A percentile compares a stretch with the other conserved stretches of the same genome.
Conservation (phyloP, 2,888 invertebrate genomes). For the Drosophila heteroneura region DNA sequence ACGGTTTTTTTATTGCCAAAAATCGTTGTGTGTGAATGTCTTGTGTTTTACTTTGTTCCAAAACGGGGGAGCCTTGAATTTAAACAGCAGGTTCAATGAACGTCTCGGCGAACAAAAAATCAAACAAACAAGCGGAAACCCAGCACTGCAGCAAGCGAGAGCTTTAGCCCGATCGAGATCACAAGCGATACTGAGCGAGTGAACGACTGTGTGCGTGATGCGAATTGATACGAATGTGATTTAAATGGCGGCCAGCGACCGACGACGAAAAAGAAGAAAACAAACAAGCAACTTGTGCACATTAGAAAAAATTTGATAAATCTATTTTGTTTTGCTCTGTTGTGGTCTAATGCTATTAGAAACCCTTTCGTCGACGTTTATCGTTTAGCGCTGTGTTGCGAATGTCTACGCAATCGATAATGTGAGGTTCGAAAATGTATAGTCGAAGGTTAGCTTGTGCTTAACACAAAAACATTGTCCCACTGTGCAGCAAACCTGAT, state of each 20-base stretch:
- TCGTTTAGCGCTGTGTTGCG: slow-evolving; percentile 50
- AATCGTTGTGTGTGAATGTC: slow-evolving; percentile 36
- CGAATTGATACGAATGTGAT: slow-evolving; percentile 53
- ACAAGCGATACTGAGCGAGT: slow-evolving; percentile 53
- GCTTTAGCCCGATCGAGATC: slow-evolving; percentile 59
- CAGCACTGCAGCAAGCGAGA: slow-evolving; percentile 27
- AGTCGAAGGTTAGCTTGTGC: slow-evolving; percentile 41
- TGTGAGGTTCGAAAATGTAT: slow-evolving; percentile 13
- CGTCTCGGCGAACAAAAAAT: slow-evolving; percentile 38
- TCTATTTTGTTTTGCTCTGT: slow-evolving; percentile 2
- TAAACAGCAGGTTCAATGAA: slow-evolving; percentile 63
- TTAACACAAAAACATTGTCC: background rate
- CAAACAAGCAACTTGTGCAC: slow-evolving; percentile 10
- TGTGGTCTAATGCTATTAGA: slow-evolving; percentile 53
- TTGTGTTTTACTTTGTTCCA: slow-evolving; percentile 38
- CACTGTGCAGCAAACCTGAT: slow-evolving; percentile 48
- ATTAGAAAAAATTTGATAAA: slow-evolving; percentile 26
- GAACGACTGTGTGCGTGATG: slow-evolving; percentile 45
- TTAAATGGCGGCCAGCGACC: slow-evolving; percentile 39
- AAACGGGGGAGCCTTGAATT: slow-evolving; percentile 60
- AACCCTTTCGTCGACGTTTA: slow-evolving; percentile 45
- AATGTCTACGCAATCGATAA: slow-evolving; percentile 53
- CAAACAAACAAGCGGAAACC: slow-evolving; percentile 42
- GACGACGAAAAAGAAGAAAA: background rate
- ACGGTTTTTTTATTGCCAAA: slow-evolving; percentile 72